Base-by-base conservation (phyloP, 2,888 invertebrate genomes). In the Trichogramma dendrolimi region DNA sequence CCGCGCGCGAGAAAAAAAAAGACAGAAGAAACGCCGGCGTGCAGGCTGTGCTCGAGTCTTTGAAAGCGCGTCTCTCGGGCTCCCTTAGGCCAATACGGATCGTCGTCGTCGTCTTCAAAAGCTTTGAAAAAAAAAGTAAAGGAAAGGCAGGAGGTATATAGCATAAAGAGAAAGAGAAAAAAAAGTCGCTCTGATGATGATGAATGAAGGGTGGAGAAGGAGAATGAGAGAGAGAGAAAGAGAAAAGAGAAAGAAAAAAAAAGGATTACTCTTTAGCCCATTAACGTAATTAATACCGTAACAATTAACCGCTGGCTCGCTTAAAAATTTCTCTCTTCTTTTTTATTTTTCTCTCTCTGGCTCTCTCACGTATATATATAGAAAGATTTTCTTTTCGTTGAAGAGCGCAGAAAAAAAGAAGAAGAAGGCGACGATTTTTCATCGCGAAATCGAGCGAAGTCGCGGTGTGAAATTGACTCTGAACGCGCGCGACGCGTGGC, bases 281-380 rank as follows among this genome's bases (percentile, higher is more conserved):
- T 77, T 77, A 76, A 72, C 73, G 73, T 75, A 76, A 76, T 77
- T 76, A 75, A 76, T 76, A 72, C 72, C 74, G 75, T 75, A 76
- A 75, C 71, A 75, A 75, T 76, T 75, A 76, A 75, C 41, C 53
- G 43, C 41, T 5, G 39, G n/a, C 10, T 14, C 50, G 6, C n/a
- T 46, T 8, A 46, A 46, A n/a, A 46, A 46, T 46, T 10, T 10
- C 8, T 10, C 8, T 46, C n/a, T 46, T 46, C 46, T 3, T 46
- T 46, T 46, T 46, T 46, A 46, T 2, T 46, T 10, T 3, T 10
- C n/a, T 46, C 46, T 10, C 46, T 46, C n/a, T 8, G n/a, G 46
- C 8, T 46, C 2, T 10, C 8, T 46, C 2, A 2, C 8, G 2
- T 2, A 3, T 10, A 46, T 10, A n/a, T 46, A 46, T 46, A 46